These are phyloP conservation scores for Drosophila leontia DNA, from an alignment of 1,140 invertebrate species.

Conservation along the genomic window DNA sequence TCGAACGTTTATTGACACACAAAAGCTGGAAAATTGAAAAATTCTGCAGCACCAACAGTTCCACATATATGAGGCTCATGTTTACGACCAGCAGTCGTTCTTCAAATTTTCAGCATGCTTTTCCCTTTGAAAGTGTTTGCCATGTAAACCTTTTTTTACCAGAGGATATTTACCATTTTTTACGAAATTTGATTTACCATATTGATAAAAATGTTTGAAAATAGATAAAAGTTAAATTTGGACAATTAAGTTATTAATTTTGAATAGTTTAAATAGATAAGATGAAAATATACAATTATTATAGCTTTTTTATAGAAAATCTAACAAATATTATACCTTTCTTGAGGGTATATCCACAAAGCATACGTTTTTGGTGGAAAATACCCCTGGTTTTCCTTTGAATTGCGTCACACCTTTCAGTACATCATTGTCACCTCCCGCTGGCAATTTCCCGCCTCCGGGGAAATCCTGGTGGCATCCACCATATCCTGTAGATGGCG, in stretches of 20 bases:
- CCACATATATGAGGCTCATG: conserved; percentile 12
- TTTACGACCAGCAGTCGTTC: conserved; percentile 8
- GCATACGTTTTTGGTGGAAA: neutral
- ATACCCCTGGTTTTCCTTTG: conserved; percentile 27
- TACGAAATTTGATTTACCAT: neutral
- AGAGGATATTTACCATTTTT: neutral
- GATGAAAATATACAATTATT: no score
- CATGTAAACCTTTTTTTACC: neutral
- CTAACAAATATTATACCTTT: no score
- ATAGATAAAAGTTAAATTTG: no score
- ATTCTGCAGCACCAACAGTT: conserved; percentile 59
- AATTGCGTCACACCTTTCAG: conserved; percentile 64
- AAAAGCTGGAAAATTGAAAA: conserved; percentile 83
- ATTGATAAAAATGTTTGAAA: neutral
- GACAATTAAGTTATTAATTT: neutral
- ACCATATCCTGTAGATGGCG: neutral
- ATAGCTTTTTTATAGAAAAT: no score
- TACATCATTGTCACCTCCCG: conserved; percentile 41
- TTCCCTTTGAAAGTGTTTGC: conserved; percentile 7
- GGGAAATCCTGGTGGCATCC: conserved; percentile 45
- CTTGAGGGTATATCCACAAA: conserved; percentile 1
- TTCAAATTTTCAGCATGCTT: neutral
- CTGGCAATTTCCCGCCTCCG: conserved; percentile 52
- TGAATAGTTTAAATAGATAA: no score
- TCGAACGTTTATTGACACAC: conserved; percentile 82